Percentiles rank a stretch among this genome's conserved stretches.
These are phyloP conservation scores for Mormyrops attenuatus DNA, from an alignment of 2,797 vertebrate species.

Conservation along the genomic window DNA sequence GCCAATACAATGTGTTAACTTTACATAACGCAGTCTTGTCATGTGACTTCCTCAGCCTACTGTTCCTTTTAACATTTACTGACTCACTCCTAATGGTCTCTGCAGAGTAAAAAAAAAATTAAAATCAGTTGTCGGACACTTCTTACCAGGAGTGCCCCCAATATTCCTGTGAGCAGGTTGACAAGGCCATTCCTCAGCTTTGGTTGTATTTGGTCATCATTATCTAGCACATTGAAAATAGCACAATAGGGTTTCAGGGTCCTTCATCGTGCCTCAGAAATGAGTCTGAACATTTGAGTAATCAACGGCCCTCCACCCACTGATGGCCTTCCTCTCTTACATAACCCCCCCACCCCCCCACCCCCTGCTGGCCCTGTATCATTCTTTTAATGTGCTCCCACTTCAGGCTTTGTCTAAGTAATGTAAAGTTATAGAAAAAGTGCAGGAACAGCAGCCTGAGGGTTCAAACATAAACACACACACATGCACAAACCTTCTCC, in stretches of 20 bases:
- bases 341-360: conserved; percentile 1
- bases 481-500: not conserved
- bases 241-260: not conserved
- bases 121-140: not conserved
- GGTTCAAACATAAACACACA: not conserved
- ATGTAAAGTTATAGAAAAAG: not conserved
- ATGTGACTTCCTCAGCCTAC: not conserved
- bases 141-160: not conserved
- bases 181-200: not conserved
- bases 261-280: not conserved
- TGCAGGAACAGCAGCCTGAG: not conserved
- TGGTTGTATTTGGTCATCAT: not conserved
- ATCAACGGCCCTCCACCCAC: conserved; percentile 19
- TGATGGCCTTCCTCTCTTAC: conserved; percentile 19
- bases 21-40: not conserved
- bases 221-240: not conserved
- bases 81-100: not conserved
- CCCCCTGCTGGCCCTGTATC: not conserved
- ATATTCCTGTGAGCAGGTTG: not conserved
- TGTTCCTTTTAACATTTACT: not conserved
- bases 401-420: conserved; percentile 8
- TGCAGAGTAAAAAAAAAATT: not conserved
- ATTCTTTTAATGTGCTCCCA: conserved; percentile 16
- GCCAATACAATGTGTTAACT: not conserved
- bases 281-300: conserved; percentile 22